Conservation (phyloP, 2,888 invertebrate species). For the Coleophora deauratella region DNA sequence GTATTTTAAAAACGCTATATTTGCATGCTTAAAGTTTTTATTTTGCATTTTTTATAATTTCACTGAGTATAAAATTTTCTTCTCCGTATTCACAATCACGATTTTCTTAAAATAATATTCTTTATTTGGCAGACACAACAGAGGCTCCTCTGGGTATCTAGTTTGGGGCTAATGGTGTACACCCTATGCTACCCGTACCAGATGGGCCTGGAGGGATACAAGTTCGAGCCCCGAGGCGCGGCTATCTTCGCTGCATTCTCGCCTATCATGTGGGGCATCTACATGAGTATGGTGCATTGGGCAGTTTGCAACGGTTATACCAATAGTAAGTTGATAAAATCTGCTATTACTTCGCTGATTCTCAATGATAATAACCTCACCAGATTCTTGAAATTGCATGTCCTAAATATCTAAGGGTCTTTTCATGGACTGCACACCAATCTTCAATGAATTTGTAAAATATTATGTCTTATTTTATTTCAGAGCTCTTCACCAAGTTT, state of each 20-base stretch:
- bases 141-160: slow-evolving; percentile 50
- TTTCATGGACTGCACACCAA: too few species aligned
- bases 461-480: too few species aligned
- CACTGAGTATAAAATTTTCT: too few species aligned
- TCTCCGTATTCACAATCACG: too few species aligned
- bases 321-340: slow-evolving; percentile 51
- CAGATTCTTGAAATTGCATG: too few species aligned
- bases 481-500: slow-evolving; percentile 22
- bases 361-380: too few species aligned
- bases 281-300: slow-evolving; percentile 67
- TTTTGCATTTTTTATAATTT: too few species aligned
- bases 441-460: too few species aligned
- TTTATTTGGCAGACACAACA: slow-evolving; percentile 42
- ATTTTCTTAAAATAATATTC: too few species aligned
- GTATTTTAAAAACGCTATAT: background rate
- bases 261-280: slow-evolving; percentile 73
- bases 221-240: slow-evolving; percentile 61
- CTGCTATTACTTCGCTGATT: too few species aligned
- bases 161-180: slow-evolving; percentile 43
- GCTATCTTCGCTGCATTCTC: slow-evolving; percentile 73
- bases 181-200: slow-evolving; percentile 68
- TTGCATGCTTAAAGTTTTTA: background rate
- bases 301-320: slow-evolving; percentile 67
- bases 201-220: slow-evolving; percentile 66
- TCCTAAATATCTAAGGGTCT: too few species aligned